Evolutionary conservation across 2,113 vertebrate species (phyloP).

Genomic region (Alosa alosa): DNA sequence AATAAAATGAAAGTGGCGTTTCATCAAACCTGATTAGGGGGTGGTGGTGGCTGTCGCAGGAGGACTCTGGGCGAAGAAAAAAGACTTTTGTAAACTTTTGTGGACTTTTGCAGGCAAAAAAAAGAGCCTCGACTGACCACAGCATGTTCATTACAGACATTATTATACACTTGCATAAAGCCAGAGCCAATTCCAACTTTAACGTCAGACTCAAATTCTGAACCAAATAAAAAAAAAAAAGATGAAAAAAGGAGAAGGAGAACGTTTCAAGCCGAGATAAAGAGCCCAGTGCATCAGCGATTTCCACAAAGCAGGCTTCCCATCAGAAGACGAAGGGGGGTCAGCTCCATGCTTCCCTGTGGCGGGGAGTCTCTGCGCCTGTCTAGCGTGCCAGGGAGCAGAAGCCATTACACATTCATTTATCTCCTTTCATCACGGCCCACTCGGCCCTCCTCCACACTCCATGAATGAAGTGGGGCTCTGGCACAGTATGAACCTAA

Average conservation of each 20-base stretch:
- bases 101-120: not conserved
- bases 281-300: not conserved
- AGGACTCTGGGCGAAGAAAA: not conserved
- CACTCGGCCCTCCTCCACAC: not conserved
- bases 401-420: not conserved
- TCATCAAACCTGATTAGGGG: not conserved
- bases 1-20: slow-evolving; percentile 26
- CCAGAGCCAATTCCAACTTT: not conserved
- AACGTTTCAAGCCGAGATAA: not conserved
- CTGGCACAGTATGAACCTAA: not conserved
- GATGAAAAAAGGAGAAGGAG: not conserved
- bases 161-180: not conserved
- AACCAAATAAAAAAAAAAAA: not conserved
- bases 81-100: not conserved
- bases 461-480: not conserved
- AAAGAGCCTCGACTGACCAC: not conserved
- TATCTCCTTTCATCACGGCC: not conserved
- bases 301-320: not conserved
- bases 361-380: not conserved
- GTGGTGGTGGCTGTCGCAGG: not conserved
- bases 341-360: not conserved
- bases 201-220: not conserved
- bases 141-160: not conserved
- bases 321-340: not conserved
- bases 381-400: not conserved